Percentiles rank a stretch among this genome's conserved stretches.
Conservation (phyloP, 2,888 invertebrate species). For the Callosobruchus maculatus region DNA sequence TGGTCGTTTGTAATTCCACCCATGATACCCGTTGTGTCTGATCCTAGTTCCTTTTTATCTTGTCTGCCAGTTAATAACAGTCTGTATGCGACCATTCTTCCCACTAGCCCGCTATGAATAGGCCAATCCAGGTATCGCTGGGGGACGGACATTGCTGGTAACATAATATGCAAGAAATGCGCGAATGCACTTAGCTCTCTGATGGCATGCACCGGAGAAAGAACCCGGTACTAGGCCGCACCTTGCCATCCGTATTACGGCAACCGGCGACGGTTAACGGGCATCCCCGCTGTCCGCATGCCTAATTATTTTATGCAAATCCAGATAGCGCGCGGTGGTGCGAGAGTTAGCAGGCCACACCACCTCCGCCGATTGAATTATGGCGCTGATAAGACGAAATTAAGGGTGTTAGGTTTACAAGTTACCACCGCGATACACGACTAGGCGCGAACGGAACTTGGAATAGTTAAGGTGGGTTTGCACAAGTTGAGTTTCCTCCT, state of each 20-base stretch:
- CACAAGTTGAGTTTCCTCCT: neutral
- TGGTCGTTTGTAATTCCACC: no score
- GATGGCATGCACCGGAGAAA: no score
- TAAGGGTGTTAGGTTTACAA: slow-evolving; percentile 40
- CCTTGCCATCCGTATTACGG: neutral
- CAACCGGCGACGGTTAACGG: neutral
- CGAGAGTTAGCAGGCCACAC: neutral
- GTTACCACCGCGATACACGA: slow-evolving; percentile 28
- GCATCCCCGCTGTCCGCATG: neutral
- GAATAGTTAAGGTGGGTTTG: neutral
- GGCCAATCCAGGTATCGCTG: no score
- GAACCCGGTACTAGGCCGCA: no score
- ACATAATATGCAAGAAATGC: no score
- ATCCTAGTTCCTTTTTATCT: no score
- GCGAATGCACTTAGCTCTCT: no score
- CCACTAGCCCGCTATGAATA: no score
- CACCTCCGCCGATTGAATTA: slow-evolving; percentile 32
- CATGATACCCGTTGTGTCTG: no score
- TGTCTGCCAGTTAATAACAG: no score
- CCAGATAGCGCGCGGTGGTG: neutral
- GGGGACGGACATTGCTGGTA: no score
- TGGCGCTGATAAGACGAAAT: slow-evolving; percentile 36
- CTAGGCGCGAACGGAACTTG: neutral
- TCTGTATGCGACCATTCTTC: no score
- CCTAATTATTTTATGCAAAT: neutral